These are phyloP conservation scores for Macrostomum lignano DNA, from an alignment of 1,140 invertebrate genomes.

Conservation along the genomic window DNA sequence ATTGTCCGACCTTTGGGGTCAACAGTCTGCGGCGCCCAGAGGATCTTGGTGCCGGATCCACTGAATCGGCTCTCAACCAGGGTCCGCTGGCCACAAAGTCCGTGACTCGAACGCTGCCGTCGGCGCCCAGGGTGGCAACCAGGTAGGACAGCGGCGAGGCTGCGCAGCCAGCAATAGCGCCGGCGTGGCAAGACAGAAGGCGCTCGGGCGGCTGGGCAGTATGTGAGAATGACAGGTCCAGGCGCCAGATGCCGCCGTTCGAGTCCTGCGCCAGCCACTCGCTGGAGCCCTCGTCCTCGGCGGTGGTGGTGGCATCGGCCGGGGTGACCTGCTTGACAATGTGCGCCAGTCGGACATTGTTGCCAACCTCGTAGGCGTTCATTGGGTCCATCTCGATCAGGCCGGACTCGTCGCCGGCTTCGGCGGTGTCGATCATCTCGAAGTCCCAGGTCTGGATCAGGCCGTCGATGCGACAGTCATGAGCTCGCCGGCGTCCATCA, in stretches of 20 bases:
- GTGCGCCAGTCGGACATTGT: slow-evolving; percentile 28
- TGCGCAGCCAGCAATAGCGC: slow-evolving; percentile 38
- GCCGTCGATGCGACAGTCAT: no score
- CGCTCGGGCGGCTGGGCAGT: slow-evolving; percentile 31
- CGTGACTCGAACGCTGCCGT: slow-evolving; percentile 43
- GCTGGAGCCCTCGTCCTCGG: no score
- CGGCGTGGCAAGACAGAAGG: slow-evolving; percentile 42
- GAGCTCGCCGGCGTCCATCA: no score
- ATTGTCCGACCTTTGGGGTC: slow-evolving; percentile 21
- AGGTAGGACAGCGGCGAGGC: slow-evolving; percentile 37
- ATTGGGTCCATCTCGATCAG: slow-evolving; percentile 51
- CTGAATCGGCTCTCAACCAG: slow-evolving; percentile 36
- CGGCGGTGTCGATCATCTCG: slow-evolving; percentile 49
- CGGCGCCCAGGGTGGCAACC: slow-evolving; percentile 38
- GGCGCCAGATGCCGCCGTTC: slow-evolving; percentile 47
- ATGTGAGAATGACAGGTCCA: slow-evolving; percentile 40
- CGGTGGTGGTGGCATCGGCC: no score
- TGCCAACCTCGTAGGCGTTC: slow-evolving; percentile 37
- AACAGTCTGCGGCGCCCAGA: slow-evolving; percentile 36
- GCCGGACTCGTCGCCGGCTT: slow-evolving; percentile 43
- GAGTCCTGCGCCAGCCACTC: slow-evolving; percentile 35
- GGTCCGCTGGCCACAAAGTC: slow-evolving; percentile 35
- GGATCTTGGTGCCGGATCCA: slow-evolving; percentile 34
- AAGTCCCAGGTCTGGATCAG: slow-evolving; percentile 46
- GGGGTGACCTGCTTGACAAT: slow-evolving; percentile 34